phyloP scores from a whole-genome alignment of 1,140 invertebrate species.

The Brachionus manjavacas region DNA sequence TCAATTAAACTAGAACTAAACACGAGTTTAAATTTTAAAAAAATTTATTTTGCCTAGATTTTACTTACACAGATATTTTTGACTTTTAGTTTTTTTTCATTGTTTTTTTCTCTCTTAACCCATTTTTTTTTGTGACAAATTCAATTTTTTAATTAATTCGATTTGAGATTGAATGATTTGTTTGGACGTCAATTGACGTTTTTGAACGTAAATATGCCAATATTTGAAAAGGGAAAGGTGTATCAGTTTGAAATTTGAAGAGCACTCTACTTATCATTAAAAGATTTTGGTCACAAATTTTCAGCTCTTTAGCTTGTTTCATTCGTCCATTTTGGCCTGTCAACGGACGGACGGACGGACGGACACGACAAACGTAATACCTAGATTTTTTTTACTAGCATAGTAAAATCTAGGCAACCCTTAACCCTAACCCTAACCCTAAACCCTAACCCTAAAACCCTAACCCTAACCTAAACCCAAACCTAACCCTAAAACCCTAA shows the following conservation, averaged over 20 bases:
- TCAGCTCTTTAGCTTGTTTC: neutral
- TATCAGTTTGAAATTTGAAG: too few relatives aligned
- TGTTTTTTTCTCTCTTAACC: too few relatives aligned
- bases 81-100: too few relatives aligned
- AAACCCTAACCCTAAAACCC: neutral
- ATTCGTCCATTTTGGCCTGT: neutral
- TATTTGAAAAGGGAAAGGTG: neutral
- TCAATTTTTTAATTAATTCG: neutral
- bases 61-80: neutral
- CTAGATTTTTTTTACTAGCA: too few relatives aligned
- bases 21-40: neutral
- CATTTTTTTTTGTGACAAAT: neutral
- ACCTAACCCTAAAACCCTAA: too few relatives aligned
- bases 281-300: neutral
- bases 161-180: neutral
- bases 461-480: too few relatives aligned
- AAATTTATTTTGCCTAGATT: neutral
- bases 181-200: neutral
- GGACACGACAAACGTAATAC: too few relatives aligned
- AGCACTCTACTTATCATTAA: neutral
- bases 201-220: neutral
- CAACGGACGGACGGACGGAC: too few relatives aligned
- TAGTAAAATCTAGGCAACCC: too few relatives aligned
- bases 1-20: too few relatives aligned
- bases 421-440: too few relatives aligned